These are phyloP conservation scores for Orchestes rusci DNA, from an alignment of 2,888 invertebrate genomes.

Conservation along the genomic window DNA sequence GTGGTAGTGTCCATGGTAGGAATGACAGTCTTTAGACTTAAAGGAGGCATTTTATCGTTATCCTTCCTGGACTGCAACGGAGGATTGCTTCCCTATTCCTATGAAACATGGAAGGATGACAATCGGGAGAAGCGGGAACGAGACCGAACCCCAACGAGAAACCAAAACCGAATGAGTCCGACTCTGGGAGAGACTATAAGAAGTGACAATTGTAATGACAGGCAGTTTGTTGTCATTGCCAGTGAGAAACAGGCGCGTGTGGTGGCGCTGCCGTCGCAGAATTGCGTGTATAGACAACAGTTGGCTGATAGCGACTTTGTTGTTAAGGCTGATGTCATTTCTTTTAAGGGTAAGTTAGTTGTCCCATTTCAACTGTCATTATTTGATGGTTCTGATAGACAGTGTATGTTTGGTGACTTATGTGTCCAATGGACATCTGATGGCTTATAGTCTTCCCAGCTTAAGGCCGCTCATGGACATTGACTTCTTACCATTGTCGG, in stretches of 20 bases:
- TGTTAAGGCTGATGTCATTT: constrained; percentile 87
- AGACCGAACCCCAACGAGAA: constrained; percentile 58
- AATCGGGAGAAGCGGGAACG: constrained; percentile 53
- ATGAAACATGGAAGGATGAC: constrained; percentile 91
- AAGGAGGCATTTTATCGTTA: constrained; percentile 90
- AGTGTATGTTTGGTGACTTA: constrained; percentile 92
- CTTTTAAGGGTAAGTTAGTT: constrained; percentile 67
- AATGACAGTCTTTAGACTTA: constrained; percentile 92
- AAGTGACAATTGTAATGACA: constrained; percentile 55
- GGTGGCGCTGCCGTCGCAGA: constrained; percentile 90
- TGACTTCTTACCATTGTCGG: constrained; percentile 89
- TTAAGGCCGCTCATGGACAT: constrained; percentile 86
- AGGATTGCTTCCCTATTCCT: constrained; percentile 81
- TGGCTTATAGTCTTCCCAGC: constrained; percentile 92
- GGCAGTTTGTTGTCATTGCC: constrained; percentile 88
- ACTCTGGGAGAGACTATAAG: constrained; percentile 47
- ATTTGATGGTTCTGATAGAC: constrained; percentile 54
- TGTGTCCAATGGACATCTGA: constrained; percentile 88
- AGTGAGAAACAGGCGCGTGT: constrained; percentile 94
- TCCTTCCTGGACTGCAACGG: constrained; percentile 95
- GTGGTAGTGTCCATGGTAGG: constrained; percentile 89
- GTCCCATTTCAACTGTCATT: not conserved
- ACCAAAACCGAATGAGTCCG: constrained; percentile 67
- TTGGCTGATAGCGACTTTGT: constrained; percentile 90
- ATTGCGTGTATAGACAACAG: constrained; percentile 88